A percentile compares a stretch with the other conserved stretches of the same genome.
Conservation (phyloP, 2,797 vertebrate genomes). For the Rhynchonycteris naso region DNA sequence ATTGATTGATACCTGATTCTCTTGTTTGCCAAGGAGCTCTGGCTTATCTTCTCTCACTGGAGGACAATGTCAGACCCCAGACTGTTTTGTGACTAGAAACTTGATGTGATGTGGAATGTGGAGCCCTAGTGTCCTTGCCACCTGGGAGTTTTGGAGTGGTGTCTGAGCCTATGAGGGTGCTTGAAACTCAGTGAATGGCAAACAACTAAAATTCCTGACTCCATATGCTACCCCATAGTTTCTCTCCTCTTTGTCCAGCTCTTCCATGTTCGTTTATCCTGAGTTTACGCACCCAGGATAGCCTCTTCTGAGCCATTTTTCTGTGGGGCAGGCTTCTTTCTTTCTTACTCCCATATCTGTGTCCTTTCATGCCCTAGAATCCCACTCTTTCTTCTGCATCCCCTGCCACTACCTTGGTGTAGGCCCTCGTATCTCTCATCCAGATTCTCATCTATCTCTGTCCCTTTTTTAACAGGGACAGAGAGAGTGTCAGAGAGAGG, state of each 20-base stretch:
- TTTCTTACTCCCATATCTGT: background rate
- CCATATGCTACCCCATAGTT: background rate
- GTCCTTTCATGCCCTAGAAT: background rate
- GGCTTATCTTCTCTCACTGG: background rate
- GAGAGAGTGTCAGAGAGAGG: too few relatives aligned
- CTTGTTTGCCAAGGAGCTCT: constrained; percentile 11
- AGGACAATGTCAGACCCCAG: background rate
- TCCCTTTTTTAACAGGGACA: too few relatives aligned
- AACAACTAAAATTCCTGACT: constrained; percentile 20
- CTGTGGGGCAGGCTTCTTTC: background rate
- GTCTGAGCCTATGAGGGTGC: background rate
- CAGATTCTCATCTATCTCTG: constrained; percentile 36
- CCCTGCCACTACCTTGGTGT: background rate
- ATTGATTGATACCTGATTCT: background rate
- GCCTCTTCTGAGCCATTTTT: constrained; percentile 31
- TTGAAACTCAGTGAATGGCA: constrained; percentile 24
- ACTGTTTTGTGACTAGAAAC: constrained; percentile 18
- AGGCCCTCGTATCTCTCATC: background rate
- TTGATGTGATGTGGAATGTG: background rate
- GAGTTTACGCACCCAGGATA: background rate
- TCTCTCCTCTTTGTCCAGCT: constrained; percentile 39
- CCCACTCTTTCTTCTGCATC: background rate
- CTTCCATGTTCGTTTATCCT: constrained; percentile 11
- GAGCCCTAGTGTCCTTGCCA: constrained; percentile 16
- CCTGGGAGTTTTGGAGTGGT: constrained; percentile 15